Percentiles rank a stretch among this genome's conserved stretches.
Evolutionary conservation across 2,888 invertebrate genomes (phyloP).

Genomic region (Heliconius aoede): DNA sequence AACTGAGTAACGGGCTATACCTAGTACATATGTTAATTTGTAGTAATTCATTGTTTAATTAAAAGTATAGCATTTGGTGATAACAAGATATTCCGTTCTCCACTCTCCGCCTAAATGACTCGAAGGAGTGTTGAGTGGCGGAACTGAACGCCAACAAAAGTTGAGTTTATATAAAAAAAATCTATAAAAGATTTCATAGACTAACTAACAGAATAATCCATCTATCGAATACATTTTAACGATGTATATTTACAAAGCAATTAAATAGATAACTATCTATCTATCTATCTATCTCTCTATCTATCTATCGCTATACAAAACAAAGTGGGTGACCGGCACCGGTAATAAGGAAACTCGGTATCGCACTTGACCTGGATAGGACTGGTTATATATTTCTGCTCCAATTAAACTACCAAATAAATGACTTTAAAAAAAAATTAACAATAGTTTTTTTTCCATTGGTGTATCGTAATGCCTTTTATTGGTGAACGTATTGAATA

Average conservation of each 20-base stretch:
- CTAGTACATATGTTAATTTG: no score
- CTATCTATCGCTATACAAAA: constrained; percentile 12
- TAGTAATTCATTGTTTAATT: no score
- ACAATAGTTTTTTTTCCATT: constrained; percentile 38
- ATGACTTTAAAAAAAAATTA: constrained; percentile 34
- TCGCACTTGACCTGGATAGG: constrained; percentile 49
- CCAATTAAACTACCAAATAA: constrained; percentile 42
- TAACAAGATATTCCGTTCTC: no score
- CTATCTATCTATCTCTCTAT: no score
- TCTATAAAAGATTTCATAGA: background rate
- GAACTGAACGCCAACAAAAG: no score
- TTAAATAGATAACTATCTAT: background rate
- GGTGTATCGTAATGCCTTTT: background rate
- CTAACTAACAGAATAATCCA: constrained; percentile 2
- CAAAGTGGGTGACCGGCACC: constrained; percentile 39
- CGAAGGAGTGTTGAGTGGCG: no score
- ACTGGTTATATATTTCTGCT: constrained; percentile 43
- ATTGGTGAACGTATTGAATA: background rate
- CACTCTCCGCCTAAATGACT: no score
- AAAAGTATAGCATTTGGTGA: no score
- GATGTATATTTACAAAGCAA: constrained; percentile 9
- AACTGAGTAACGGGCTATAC: no score
- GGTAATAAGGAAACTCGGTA: constrained; percentile 46
- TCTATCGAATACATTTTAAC: background rate
- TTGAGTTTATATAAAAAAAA: no score